Percentiles rank a stretch among this genome's conserved stretches.
Evolutionary conservation across 2,797 vertebrate species (phyloP).

Genomic region (Diceros bicornis): DNA sequence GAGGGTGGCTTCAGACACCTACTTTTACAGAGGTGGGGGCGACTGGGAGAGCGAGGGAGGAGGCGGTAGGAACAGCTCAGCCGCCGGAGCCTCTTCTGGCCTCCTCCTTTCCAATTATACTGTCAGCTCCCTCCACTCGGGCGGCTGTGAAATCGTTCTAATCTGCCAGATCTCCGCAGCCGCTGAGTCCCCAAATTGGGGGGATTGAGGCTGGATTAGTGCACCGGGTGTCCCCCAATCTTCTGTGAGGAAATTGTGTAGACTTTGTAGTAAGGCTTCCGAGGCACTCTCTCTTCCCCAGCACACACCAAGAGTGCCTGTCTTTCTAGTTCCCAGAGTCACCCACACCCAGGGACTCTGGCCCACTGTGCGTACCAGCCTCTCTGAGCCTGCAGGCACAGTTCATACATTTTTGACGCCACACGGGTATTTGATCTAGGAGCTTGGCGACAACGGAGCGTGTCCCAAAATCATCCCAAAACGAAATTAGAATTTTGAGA

Average conservation of each 20-base stretch:
- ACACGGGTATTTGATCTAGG: not conserved
- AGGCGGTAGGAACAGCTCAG: not conserved
- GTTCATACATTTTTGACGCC: not conserved
- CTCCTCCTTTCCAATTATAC: slow-evolving; percentile 85
- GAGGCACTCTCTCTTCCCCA: not conserved
- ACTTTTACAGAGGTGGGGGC: slow-evolving; percentile 83
- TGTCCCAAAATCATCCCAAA: slow-evolving; percentile 22
- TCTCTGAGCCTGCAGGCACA: not conserved
- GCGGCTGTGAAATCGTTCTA: slow-evolving; percentile 89
- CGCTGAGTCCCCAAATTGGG: slow-evolving; percentile 84
- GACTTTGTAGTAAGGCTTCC: slow-evolving; percentile 69
- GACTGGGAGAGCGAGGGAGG: slow-evolving; percentile 38
- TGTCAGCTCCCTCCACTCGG: slow-evolving; percentile 81
- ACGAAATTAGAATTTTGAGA: slow-evolving; percentile 69
- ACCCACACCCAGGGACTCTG: not conserved
- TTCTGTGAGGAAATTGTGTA: slow-evolving; percentile 77
- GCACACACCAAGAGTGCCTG: no score
- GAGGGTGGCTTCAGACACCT: slow-evolving; percentile 87
- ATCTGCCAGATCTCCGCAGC: slow-evolving; percentile 86
- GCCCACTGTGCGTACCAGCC: not conserved
- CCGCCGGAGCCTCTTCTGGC: slow-evolving; percentile 52
- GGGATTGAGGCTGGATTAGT: slow-evolving; percentile 83
- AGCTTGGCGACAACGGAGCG: not conserved
- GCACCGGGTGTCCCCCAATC: slow-evolving; percentile 61
- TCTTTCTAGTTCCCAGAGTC: slow-evolving; percentile 20